Evolutionary conservation across 2,113 vertebrate species (phyloP).

Genomic region (Eulemur macaco): DNA sequence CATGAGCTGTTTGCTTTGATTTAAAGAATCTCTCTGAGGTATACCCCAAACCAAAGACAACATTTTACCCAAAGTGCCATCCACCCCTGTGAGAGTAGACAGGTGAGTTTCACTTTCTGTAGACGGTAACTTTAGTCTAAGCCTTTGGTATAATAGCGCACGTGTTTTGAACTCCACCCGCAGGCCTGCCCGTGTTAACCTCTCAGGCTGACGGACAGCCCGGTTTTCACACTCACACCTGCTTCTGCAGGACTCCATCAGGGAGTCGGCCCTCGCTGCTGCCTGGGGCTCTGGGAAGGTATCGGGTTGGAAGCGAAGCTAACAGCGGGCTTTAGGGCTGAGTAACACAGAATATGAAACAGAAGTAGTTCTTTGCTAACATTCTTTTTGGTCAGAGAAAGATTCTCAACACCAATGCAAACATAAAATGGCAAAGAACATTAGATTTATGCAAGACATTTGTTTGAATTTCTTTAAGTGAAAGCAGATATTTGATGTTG

Average conservation of each 20-base stretch:
- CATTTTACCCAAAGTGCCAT: neutral
- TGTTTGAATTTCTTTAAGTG: neutral
- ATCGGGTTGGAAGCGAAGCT: neutral
- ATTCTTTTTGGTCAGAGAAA: neutral
- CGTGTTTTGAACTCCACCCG: neutral
- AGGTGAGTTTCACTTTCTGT: neutral
- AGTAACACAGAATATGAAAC: neutral
- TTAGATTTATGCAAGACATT: neutral
- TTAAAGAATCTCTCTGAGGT: neutral
- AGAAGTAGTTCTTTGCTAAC: neutral
- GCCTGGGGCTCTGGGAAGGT: neutral
- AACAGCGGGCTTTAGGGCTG: neutral
- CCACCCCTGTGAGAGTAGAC: neutral
- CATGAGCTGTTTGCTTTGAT: neutral
- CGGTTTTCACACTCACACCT: slow-evolving; percentile 23
- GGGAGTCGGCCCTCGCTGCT: neutral
- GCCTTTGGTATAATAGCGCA: neutral
- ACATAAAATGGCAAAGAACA: neutral
- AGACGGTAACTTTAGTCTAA: neutral
- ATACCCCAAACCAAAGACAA: neutral
- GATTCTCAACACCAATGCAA: neutral
- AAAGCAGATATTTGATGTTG: neutral
- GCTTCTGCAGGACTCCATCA: neutral
- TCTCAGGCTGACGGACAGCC: neutral
- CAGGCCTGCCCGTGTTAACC: neutral